A percentile compares a stretch with the other conserved stretches of the same genome.
phyloP scores from a whole-genome alignment of 2,113 vertebrate genomes.

The Boleophthalmus pectinirostris region DNA sequence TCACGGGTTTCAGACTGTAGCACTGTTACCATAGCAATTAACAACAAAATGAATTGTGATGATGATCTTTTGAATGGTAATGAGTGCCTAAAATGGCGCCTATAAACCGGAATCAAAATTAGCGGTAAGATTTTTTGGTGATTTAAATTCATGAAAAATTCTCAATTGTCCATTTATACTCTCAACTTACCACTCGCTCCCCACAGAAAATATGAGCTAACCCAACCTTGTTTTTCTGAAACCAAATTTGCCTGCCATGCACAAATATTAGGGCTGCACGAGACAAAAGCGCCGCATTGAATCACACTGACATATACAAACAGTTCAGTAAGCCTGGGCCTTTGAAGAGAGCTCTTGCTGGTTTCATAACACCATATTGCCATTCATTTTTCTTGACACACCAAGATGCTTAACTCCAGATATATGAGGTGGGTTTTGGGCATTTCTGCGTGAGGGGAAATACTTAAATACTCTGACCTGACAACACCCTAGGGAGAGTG shows the following conservation, averaged over 20 bases:
- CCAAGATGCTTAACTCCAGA: background rate
- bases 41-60: too few species aligned
- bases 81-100: too few species aligned
- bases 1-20: too few species aligned
- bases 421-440: slow-evolving; percentile 15
- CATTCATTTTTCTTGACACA: slow-evolving; percentile 14
- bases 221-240: slow-evolving; percentile 17
- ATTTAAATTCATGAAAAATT: slow-evolving; percentile 10
- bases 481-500: slow-evolving; percentile 61
- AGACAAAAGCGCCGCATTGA: slow-evolving; percentile 25
- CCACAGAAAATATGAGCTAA: slow-evolving; percentile 13
- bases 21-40: too few species aligned
- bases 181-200: background rate
- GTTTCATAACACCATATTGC: slow-evolving; percentile 20
- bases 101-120: too few species aligned
- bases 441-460: slow-evolving; percentile 58
- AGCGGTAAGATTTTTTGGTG: background rate
- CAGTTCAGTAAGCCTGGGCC: slow-evolving; percentile 5
- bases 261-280: slow-evolving; percentile 40
- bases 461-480: slow-evolving; percentile 67
- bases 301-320: slow-evolving; percentile 16
- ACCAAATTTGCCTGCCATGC: slow-evolving; percentile 16
- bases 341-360: slow-evolving; percentile 35
- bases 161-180: background rate
- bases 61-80: too few species aligned